Base-by-base conservation (phyloP, 2,113 vertebrate genomes). In the Pseudopodoces humilis region DNA sequence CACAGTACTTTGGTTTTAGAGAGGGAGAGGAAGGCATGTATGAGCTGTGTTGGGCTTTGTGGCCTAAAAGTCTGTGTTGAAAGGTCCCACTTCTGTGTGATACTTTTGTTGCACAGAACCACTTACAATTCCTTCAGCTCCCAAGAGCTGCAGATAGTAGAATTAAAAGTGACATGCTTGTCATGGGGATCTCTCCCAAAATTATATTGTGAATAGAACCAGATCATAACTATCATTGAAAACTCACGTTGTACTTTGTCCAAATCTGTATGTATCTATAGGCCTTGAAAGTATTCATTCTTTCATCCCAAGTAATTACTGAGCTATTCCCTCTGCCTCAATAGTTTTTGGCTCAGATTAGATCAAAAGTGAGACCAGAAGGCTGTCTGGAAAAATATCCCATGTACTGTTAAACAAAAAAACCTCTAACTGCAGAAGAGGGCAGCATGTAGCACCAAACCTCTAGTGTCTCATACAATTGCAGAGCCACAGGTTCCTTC, bases 401-500 rank as follows among this genome's bases (percentile, higher is more conserved):
- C 52, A 13, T 19, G 13, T 44, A 35, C 33, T 69, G 39, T 25
- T 58, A 80, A 84, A 64, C 24, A 23, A 50, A 72, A 68, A 75
- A 68, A 53, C 25, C 31, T 86, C 59, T 39, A 33, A 46, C 47
- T 70, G 11, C 31, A 10, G 16, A 82, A 74, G 43, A 56, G 27
- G 46, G 30, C 23, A 46, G 25, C 47, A 24, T 31, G 17, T 79
- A 44, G 63, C 46, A 39, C 41, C 55, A 44, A 23, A 67, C 37
- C 39, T 62, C 11, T 43, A 70, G 24, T 44, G 39, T 60, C 39
- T 83, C 75, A 37, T 0, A 1, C 11, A 52, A 17, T 17, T 80
- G 79, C 47, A 90, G 91, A 95, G 80, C 30, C 59, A 83, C 55
- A 59, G 68, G n/a, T 31, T 95, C 71, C 68, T 81, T 76, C 62